phyloP scores from a whole-genome alignment of 2,888 invertebrate species.

The Hololepta plana region DNA sequence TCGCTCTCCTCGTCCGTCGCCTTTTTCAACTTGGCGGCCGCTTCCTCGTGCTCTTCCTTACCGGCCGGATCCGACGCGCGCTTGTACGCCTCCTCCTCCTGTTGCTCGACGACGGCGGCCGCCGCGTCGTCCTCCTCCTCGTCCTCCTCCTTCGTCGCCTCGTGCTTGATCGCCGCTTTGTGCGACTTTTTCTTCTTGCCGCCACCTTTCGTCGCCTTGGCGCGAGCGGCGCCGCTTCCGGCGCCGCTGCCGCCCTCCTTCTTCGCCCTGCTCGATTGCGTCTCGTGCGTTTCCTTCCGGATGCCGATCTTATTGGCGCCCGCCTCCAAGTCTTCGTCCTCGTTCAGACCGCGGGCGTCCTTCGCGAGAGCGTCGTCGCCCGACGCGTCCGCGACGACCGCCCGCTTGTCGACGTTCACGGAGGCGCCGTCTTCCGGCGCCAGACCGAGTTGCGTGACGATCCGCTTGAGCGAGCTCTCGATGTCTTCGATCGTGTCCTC shows the following conservation, averaged over 20 bases:
- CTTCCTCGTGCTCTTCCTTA: conserved; percentile 5
- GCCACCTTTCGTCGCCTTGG: conserved; percentile 3
- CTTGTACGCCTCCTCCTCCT: neutral
- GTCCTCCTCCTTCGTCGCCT: conserved; percentile 12
- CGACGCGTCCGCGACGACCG: conserved; percentile 10
- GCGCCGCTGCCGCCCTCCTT: too few species aligned
- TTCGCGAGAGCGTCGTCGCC: conserved; percentile 11
- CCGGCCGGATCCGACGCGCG: too few species aligned
- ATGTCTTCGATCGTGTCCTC: too few species aligned
- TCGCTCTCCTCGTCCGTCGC: conserved; percentile 4
- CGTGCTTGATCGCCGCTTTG: conserved; percentile 4
- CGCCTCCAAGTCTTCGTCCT: conserved; percentile 15
- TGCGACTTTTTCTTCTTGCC: conserved; percentile 3
- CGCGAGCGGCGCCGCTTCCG: too few species aligned
- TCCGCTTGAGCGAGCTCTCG: too few species aligned
- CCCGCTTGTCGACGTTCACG: conserved; percentile 13
- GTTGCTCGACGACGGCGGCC: too few species aligned
- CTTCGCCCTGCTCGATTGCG: too few species aligned
- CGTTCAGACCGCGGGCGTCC: too few species aligned
- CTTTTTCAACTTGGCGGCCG: conserved; percentile 7
- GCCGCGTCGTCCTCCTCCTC: conserved; percentile 5
- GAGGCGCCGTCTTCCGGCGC: too few species aligned
- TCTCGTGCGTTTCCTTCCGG: conserved; percentile 11
- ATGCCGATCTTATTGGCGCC: conserved; percentile 14
- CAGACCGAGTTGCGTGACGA: too few species aligned